Percentiles rank a stretch among this genome's conserved stretches.
phyloP scores from a whole-genome alignment of 2,797 vertebrate species.

The Lophotriccus pileatus region DNA sequence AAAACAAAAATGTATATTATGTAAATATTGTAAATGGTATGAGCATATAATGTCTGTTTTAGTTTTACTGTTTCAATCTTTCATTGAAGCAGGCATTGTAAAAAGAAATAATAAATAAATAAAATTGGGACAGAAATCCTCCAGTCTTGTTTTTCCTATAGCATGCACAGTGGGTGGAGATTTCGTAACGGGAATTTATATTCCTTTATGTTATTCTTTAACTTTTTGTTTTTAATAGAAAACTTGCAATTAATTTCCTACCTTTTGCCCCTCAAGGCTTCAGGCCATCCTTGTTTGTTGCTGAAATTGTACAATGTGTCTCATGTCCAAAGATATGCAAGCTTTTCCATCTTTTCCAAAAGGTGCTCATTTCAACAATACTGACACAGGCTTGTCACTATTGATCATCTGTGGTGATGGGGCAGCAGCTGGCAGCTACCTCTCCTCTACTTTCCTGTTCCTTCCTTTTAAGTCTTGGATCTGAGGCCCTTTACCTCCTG shows the following conservation, averaged over 20 bases:
- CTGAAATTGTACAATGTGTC: background rate
- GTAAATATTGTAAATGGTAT: constrained; percentile 55
- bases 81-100: constrained; percentile 51
- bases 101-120: constrained; percentile 66
- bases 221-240: background rate
- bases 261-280: background rate
- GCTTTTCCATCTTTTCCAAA: background rate
- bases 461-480: background rate
- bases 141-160: background rate
- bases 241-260: background rate
- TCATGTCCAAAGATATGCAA: background rate
- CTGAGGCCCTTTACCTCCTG: background rate
- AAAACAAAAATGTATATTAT: constrained; percentile 42
- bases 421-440: background rate
- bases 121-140: constrained; percentile 50
- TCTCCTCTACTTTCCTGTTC: background rate
- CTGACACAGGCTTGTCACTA: background rate
- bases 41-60: constrained; percentile 11
- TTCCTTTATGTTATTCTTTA: background rate
- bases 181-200: background rate
- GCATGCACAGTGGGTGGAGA: background rate
- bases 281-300: background rate
- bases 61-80: constrained; percentile 57
- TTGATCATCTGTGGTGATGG: rapidly evolving
- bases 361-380: background rate